Base-by-base conservation (phyloP, 2,113 vertebrate genomes). In the Pygathrix nemaeus region DNA sequence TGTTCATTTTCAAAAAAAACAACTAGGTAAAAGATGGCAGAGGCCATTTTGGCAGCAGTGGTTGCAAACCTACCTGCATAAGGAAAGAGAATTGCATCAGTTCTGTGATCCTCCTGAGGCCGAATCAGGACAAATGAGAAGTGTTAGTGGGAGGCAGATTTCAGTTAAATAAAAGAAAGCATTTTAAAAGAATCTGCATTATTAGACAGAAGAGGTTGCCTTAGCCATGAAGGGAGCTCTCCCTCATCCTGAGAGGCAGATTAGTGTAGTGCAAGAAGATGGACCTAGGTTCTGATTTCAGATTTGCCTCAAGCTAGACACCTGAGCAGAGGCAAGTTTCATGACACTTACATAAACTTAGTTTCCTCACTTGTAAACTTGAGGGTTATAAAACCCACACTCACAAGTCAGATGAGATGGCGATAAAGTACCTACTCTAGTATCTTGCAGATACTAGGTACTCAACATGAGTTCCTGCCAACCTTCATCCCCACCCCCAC, bases 311-410 rank as follows among this genome's bases (percentile, higher is more conserved):
- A 38, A 82, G 76, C 45, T 59, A 82, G 57, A 89, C 73, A 68
- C 40, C 48, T 13, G 17, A 92, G 64, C 73, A 7, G n/a, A 93
- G 75, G 61, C 86, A 73, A 43, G 64, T 55, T 59, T 25, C 52
- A 5, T 32, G 64, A 30, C 18, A 14, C 68, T 68, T 76, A 30
- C 14, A 35, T 40, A 90, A 64, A 96, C 84, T 85, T 64, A 30
- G 83, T 92, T 92, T 93, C 84, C 94, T 95, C 88, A 61, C 82
- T 84, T 81, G 80, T 79, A 80, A 89, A 81, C 80, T 83, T 38
- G 43, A 90, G 43, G 25, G n/a, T 82, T 61, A 57, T 66, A 85
- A 97, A 97, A 78, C 57, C 79, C 70, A 83, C 6, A 68, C 18
- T 73, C 64, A 4, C 18, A 90, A 87, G 72, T 88, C 79, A 92